Conservation (phyloP, 2,797 vertebrate genomes). For the Danio tinwini region DNA sequence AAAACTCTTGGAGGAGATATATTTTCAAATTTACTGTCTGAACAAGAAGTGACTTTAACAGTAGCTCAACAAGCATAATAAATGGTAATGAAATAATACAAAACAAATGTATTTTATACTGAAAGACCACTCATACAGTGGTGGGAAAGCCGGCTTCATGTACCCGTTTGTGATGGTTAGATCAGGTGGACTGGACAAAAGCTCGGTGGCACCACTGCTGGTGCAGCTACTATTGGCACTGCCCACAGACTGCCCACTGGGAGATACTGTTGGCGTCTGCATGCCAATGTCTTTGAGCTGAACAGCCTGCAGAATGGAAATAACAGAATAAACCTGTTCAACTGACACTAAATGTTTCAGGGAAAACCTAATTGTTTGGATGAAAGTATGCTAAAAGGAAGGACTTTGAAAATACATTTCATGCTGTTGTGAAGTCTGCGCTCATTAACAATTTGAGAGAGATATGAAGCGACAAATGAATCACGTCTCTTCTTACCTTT, state of each 20-base stretch:
- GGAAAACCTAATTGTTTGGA: conserved; percentile 8
- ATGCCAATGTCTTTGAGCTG: conserved; percentile 84
- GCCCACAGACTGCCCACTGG: conserved; percentile 88
- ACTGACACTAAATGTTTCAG: not conserved
- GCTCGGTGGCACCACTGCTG: conserved; percentile 82
- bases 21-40: too few species aligned
- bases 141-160: conserved; percentile 47
- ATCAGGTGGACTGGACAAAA: conserved; percentile 83
- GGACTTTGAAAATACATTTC: not conserved
- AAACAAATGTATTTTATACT: not conserved
- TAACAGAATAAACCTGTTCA: not conserved
- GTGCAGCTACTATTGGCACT: conserved; percentile 86
- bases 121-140: not conserved
- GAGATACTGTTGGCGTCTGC: conserved; percentile 86
- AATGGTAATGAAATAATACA: not conserved
- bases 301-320: conserved; percentile 79
- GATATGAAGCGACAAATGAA: conserved; percentile 1
- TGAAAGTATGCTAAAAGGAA: not conserved
- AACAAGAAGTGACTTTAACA: too few species aligned
- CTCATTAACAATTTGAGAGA: not conserved
- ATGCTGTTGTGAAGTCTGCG: conserved; percentile 11
- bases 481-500: conserved; percentile 75
- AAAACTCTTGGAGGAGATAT: too few species aligned
- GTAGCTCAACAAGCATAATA: not conserved
- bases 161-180: conserved; percentile 88